A percentile compares a stretch with the other conserved stretches of the same genome.
phyloP scores from a whole-genome alignment of 2,113 vertebrate genomes.

The Python bivittatus region DNA sequence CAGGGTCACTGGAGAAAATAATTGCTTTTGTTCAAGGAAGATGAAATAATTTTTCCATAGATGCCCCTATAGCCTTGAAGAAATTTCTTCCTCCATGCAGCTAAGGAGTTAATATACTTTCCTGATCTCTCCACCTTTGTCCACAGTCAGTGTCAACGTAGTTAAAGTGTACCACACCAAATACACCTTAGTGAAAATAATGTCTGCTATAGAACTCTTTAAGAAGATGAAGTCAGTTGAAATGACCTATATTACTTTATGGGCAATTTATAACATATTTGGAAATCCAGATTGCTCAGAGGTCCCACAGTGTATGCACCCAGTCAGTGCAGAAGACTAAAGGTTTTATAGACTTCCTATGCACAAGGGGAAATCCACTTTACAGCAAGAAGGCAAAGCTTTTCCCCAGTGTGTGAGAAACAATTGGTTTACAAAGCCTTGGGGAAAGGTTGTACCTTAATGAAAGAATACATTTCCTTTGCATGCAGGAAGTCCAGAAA shows the following conservation, averaged over 20 bases:
- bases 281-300: neutral
- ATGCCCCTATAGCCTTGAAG: constrained; percentile 47
- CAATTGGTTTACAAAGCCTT: neutral
- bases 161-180: constrained; percentile 55
- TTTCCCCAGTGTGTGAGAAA: neutral
- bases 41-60: constrained; percentile 54
- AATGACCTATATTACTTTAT: neutral
- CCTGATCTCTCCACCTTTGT: constrained; percentile 47
- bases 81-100: constrained; percentile 63
- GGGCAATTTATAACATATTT: constrained; percentile 21
- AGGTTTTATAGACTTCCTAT: neutral
- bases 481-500: neutral
- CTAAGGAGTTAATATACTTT: constrained; percentile 59
- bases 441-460: neutral
- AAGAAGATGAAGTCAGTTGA: constrained; percentile 33
- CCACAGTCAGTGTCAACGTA: constrained; percentile 52
- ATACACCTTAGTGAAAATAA: constrained; percentile 44
- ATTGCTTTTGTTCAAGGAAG: constrained; percentile 56
- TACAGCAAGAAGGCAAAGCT: neutral
- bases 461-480: neutral
- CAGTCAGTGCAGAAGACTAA: constrained; percentile 7
- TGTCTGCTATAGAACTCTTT: neutral
- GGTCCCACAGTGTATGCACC: neutral
- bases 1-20: constrained; percentile 55
- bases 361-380: neutral